A percentile compares a stretch with the other conserved stretches of the same genome.
These are phyloP conservation scores for Zaprionus davidi DNA, from an alignment of 1,140 invertebrate species.

Conservation along the genomic window DNA sequence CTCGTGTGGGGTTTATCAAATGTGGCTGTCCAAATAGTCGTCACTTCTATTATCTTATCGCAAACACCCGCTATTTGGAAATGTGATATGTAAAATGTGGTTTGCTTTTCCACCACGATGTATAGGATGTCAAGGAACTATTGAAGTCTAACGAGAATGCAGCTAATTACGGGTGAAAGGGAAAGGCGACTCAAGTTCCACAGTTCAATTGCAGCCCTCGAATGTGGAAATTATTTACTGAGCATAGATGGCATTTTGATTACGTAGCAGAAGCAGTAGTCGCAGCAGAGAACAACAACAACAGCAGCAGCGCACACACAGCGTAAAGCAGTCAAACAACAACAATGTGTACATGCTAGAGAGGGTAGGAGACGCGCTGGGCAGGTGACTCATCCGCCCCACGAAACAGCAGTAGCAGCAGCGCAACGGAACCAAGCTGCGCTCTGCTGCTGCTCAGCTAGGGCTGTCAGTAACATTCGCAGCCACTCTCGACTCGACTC, in stretches of 20 bases:
- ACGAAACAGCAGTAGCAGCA: conserved; percentile 30
- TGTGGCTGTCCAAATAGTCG: conserved; percentile 7
- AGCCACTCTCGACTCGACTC: conserved; percentile 11
- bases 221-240: conserved; percentile 12
- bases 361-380: conserved; percentile 57
- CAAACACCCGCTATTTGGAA: conserved; percentile 21
- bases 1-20: neutral
- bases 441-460: conserved; percentile 19
- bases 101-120: conserved; percentile 1
- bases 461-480: conserved; percentile 34
- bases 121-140: conserved; percentile 6
- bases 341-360: conserved; percentile 49
- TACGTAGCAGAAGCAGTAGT: conserved; percentile 63
- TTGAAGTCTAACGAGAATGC: neutral
- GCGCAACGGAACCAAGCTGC: conserved; percentile 34
- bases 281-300: conserved; percentile 12
- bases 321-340: conserved; percentile 64
- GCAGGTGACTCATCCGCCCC: conserved; percentile 78
- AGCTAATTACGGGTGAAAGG: conserved; percentile 18
- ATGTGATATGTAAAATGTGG: conserved; percentile 18
- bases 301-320: conserved; percentile 22
- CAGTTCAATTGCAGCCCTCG: conserved; percentile 35
- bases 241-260: conserved; percentile 69
- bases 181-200: conserved; percentile 12
- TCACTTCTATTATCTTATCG: conserved; percentile 42